Evolutionary conservation across 2,797 vertebrate genomes (phyloP), one percentile per base, ranked within the genome.

Genomic region (Dermochelys coriacea): DNA sequence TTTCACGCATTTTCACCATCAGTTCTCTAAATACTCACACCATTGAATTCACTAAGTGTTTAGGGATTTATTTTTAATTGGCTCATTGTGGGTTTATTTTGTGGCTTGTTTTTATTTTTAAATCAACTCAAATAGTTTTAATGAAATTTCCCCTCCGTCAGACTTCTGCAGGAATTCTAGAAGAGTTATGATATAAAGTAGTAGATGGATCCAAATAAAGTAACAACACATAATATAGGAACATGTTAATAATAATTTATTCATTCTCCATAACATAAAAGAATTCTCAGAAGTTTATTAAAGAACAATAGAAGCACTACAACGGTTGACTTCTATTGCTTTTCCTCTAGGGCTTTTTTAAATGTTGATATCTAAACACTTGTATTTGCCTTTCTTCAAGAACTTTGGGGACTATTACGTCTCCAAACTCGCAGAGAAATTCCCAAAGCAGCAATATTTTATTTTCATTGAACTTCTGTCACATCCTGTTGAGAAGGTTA

Each of bases 401-500:
- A 96, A 25, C 41, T 82, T 75, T 16, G 4, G 54, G 75, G n/a
- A 90, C n/a, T 84, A 81, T 8, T 89, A 47, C 19, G 19, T 94
- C 54, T 85, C 54, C 37, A 97, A 77, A 95, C 27, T 54, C 81
- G 86, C 50, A 80, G 78, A 91, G 55, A 96, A 87, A 10, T 88
- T 86, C n/a, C 82, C 87, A 61, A 91, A 93, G 64, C 74, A 93
- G 27, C 64, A 80, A 80, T 88, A 87, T 92, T 94, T 94, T 94
- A 86, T 93, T 91, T 95, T 91, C 87, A 85, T 59, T 96, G 93
- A 97, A 90, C 54, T 93, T 87, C 86, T 95, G 77, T 87, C 81
- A 85, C 29, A 92, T 84, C 45, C n/a, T n/a, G 18, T 88, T 88
- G 82, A 94, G 88, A 96, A 97, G 41, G 82, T 96, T 96, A 96